These are phyloP conservation scores for Congeria kusceri DNA, from an alignment of 2,888 invertebrate genomes.

Conservation along the genomic window DNA sequence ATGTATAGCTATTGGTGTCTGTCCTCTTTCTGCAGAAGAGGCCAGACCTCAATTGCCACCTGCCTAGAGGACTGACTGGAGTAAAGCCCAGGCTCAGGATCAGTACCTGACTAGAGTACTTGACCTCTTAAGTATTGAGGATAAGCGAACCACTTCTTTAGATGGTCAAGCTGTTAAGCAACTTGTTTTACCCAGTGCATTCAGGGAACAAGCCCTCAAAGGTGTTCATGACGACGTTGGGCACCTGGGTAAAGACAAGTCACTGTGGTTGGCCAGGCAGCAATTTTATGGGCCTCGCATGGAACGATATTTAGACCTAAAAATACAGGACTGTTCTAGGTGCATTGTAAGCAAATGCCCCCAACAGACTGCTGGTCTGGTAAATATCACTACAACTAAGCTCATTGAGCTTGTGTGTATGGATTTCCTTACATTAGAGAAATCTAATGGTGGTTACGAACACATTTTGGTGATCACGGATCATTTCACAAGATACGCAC, in stretches of 20 bases:
- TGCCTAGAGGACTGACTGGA: background rate
- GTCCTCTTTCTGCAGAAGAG: slow-evolving; percentile 17
- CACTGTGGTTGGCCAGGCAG: slow-evolving; percentile 25
- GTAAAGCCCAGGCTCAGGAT: background rate
- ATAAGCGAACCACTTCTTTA: background rate
- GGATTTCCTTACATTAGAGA: slow-evolving; percentile 43
- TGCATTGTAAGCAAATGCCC: background rate
- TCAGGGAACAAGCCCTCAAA: background rate
- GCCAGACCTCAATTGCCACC: background rate
- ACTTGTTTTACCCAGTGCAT: background rate
- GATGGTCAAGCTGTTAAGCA: slow-evolving; percentile 15
- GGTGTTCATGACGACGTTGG: slow-evolving; percentile 8
- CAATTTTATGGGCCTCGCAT: slow-evolving; percentile 14
- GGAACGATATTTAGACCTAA: background rate
- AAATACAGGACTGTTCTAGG: background rate
- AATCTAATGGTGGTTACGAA: slow-evolving; percentile 18
- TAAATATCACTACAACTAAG: slow-evolving; percentile 17
- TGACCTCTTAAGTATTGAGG: background rate
- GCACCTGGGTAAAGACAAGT: slow-evolving; percentile 31
- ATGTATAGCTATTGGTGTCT: background rate
- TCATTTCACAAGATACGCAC: slow-evolving; percentile 12
- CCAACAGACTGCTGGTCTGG: slow-evolving; percentile 9
- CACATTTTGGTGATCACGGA: slow-evolving; percentile 19
- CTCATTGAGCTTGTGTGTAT: slow-evolving; percentile 52
- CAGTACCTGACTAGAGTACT: background rate